phyloP scores from a whole-genome alignment of 2,888 invertebrate species.

The Athalia rosae region DNA sequence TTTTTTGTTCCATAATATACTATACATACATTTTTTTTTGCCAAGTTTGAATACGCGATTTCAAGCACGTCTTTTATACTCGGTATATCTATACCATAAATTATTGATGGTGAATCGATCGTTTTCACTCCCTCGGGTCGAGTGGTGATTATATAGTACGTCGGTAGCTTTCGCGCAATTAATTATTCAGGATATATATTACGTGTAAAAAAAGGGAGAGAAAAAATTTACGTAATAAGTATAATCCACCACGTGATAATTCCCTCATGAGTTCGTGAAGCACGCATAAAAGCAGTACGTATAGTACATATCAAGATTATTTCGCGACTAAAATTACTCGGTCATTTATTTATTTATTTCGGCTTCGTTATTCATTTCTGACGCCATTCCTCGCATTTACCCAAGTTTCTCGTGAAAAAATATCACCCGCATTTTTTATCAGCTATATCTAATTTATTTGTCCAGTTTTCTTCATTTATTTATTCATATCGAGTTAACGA shows the following conservation, averaged over 20 bases:
- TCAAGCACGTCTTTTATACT: neutral
- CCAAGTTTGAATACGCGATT: neutral
- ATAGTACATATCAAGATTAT: no score
- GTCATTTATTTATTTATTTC: no score
- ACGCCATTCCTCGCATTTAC: neutral
- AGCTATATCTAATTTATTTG: neutral
- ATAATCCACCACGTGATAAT: no score
- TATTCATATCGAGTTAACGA: neutral
- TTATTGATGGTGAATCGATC: conserved; percentile 5
- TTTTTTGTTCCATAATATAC: neutral
- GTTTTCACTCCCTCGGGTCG: neutral
- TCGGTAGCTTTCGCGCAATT: neutral
- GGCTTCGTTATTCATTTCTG: no score
- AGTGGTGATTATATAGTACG: neutral
- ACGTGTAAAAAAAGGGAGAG: neutral
- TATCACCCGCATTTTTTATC: neutral
- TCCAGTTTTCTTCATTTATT: conserved; percentile 5
- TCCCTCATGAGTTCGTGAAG: no score
- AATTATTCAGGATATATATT: conserved; percentile 5
- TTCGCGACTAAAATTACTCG: no score
- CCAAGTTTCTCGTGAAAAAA: neutral
- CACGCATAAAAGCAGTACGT: no score
- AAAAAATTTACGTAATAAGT: no score
- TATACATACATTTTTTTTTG: neutral
- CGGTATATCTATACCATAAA: neutral